Percentiles rank a stretch among this genome's conserved stretches.
phyloP scores from a whole-genome alignment of 1,140 invertebrate genomes.

The Listronotus oregonensis region DNA sequence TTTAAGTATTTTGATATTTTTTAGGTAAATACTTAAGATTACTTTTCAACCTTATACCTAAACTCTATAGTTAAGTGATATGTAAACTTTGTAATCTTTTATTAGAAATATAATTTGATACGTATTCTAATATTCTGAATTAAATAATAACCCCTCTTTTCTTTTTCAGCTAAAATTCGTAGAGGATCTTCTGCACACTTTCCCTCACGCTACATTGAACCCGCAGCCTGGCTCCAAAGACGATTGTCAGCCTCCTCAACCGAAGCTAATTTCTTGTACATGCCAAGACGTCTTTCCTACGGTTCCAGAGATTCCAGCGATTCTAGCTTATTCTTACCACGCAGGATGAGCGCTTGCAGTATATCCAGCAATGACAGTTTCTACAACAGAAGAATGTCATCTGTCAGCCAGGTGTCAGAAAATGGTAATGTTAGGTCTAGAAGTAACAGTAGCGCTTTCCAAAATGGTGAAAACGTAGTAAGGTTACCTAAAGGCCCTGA shows the following conservation, averaged over 20 bases:
- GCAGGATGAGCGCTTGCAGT: constrained; percentile 64
- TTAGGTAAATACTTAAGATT: no score
- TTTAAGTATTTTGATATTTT: no score
- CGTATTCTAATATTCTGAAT: no score
- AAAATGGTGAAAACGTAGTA: constrained; percentile 70
- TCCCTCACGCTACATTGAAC: constrained; percentile 60
- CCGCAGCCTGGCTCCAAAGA: constrained; percentile 69
- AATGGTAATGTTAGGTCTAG: constrained; percentile 58
- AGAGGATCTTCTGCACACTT: constrained; percentile 64
- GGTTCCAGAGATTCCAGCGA: constrained; percentile 64
- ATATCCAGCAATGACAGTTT: constrained; percentile 54
- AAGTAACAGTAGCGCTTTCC: constrained; percentile 61
- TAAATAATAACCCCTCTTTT: not conserved
- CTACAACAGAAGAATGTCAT: constrained; percentile 59
- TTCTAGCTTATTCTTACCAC: constrained; percentile 60
- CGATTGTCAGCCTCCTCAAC: constrained; percentile 64
- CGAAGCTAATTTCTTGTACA: constrained; percentile 63
- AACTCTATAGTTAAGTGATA: no score
- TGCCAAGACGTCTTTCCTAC: constrained; percentile 62
- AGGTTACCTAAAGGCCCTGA: constrained; percentile 82
- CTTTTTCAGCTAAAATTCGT: constrained; percentile 53
- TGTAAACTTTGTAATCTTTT: no score
- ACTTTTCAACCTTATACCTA: no score
- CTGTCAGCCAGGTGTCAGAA: constrained; percentile 59
- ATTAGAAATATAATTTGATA: no score